Evolutionary conservation across 1,140 invertebrate species (phyloP).

Genomic region (Medauroidea extradentata): DNA sequence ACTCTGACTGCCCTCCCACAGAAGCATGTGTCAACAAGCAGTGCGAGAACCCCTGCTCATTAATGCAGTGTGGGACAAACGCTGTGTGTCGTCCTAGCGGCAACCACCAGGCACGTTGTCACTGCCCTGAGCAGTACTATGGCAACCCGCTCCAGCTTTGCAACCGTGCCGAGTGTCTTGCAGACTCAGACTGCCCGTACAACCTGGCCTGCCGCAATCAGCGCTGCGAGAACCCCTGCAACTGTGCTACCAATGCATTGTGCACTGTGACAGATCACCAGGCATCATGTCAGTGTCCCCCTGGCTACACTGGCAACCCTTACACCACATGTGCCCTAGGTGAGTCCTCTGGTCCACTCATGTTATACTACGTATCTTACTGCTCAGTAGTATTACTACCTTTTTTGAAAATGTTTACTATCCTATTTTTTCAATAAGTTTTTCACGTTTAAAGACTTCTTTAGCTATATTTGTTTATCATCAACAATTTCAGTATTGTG

Average conservation of each 20-base stretch:
- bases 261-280: conserved; percentile 74
- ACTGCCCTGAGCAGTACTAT: conserved; percentile 66
- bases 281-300: conserved; percentile 74
- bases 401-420: too few species aligned
- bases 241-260: conserved; percentile 61
- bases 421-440: too few species aligned
- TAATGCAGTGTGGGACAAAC: conserved; percentile 76
- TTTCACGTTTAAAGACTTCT: too few species aligned
- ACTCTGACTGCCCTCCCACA: conserved; percentile 75
- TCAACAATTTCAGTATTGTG: too few species aligned
- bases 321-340: conserved; percentile 57
- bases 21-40: conserved; percentile 81
- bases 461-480: too few species aligned
- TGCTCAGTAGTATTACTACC: too few species aligned
- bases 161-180: conserved; percentile 69
- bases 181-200: conserved; percentile 66
- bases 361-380: not conserved
- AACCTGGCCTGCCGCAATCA: conserved; percentile 70
- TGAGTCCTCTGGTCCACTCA: conserved; percentile 35
- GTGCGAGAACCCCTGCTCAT: conserved; percentile 74
- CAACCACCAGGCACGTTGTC: conserved; percentile 71
- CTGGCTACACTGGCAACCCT: conserved; percentile 77
- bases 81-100: conserved; percentile 69
- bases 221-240: conserved; percentile 74
- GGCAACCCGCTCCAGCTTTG: conserved; percentile 74